These are phyloP conservation scores for Chaenogobius annularis DNA, from an alignment of 2,113 vertebrate genomes.

Conservation along the genomic window DNA sequence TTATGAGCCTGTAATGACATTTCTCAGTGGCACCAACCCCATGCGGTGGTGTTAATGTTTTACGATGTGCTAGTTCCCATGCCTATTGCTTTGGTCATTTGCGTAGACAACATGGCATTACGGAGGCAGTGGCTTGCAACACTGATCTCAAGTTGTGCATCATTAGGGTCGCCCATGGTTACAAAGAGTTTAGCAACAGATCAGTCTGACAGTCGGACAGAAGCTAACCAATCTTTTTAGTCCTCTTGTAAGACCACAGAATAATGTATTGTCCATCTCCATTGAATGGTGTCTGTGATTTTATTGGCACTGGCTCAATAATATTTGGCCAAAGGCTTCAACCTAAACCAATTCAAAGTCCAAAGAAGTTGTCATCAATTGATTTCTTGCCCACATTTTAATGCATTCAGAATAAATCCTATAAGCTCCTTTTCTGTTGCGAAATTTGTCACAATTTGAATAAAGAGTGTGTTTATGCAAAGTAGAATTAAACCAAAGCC, in stretches of 20 bases:
- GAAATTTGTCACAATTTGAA: slow-evolving; percentile 20
- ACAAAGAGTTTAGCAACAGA: slow-evolving; percentile 54
- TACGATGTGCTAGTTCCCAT: slow-evolving; percentile 49
- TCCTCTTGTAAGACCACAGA: slow-evolving; percentile 55
- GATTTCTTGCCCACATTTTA: not conserved
- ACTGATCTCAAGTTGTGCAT: slow-evolving; percentile 63
- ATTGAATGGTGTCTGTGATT: slow-evolving; percentile 55
- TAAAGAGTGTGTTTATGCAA: slow-evolving; percentile 54
- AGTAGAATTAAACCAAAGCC: slow-evolving; percentile 40
- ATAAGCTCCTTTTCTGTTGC: not conserved
- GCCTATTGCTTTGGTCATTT: slow-evolving; percentile 53
- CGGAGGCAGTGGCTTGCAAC: slow-evolving; percentile 55
- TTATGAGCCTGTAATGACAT: not conserved
- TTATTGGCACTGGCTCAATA: slow-evolving; percentile 52
- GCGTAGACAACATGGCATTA: slow-evolving; percentile 49
- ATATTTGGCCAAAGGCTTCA: slow-evolving; percentile 64
- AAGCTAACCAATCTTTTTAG: slow-evolving; percentile 57
- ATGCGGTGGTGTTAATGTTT: slow-evolving; percentile 11
- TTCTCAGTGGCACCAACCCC: not conserved
- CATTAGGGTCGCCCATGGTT: slow-evolving; percentile 67
- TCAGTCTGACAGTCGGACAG: slow-evolving; percentile 41
- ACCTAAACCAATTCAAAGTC: slow-evolving; percentile 50
- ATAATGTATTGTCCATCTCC: slow-evolving; percentile 66
- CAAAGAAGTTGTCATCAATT: slow-evolving; percentile 30
- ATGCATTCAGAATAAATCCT: not conserved